Evolutionary conservation across 2,888 invertebrate genomes (phyloP).

Genomic region (Loripinus fragilis): DNA sequence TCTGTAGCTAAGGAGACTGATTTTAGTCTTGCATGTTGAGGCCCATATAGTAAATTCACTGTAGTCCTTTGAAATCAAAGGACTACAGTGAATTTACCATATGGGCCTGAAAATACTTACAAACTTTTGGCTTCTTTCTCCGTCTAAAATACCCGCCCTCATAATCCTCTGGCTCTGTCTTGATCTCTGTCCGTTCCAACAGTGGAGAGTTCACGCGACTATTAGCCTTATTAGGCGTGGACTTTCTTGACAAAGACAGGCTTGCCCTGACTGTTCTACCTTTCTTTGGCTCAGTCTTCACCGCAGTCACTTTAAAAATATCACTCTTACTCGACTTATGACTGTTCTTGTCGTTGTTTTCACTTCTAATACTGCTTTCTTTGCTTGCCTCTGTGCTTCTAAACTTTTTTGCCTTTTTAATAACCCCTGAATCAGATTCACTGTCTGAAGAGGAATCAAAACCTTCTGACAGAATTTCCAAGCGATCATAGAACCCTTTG

Average conservation of each 20-base stretch:
- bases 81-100: too few species aligned
- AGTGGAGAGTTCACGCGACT: background rate
- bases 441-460: background rate
- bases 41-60: too few species aligned
- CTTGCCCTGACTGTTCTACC: background rate
- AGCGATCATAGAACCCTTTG: background rate
- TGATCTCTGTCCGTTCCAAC: background rate
- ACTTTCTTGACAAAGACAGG: conserved; percentile 24
- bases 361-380: too few species aligned
- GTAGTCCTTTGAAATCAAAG: too few species aligned
- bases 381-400: too few species aligned
- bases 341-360: too few species aligned
- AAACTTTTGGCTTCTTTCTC: conserved; percentile 13
- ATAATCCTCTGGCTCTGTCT: conserved; percentile 31
- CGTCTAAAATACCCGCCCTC: conserved; percentile 25
- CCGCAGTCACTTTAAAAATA: background rate
- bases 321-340: too few species aligned
- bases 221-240: background rate
- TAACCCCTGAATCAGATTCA: background rate
- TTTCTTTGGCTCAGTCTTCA: background rate
- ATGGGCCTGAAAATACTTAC: conserved; percentile 20
- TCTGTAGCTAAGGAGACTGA: too few species aligned
- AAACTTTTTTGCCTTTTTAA: too few species aligned
- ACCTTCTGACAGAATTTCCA: background rate
- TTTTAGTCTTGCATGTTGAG: too few species aligned